Evolutionary conservation across 1,140 invertebrate genomes (phyloP).

Genomic region (Drosophila tropicalis): DNA sequence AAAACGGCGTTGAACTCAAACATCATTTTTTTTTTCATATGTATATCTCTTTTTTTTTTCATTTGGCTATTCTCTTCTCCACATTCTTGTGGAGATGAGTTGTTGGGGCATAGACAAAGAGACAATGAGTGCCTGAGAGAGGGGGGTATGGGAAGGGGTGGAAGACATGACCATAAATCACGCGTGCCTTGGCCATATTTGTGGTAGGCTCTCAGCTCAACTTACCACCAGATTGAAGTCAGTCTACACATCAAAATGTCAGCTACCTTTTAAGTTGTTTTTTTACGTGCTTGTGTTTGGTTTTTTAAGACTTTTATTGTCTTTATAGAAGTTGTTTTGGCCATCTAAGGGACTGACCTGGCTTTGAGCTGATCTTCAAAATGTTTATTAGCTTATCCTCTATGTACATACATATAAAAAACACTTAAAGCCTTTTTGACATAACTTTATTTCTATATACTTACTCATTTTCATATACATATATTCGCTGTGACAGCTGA

Average conservation of each 20-base stretch:
- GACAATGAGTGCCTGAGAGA: background rate
- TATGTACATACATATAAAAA: background rate
- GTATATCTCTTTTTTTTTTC: background rate
- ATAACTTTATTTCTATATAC: background rate
- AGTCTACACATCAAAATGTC: slow-evolving; percentile 54
- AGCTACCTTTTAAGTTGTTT: slow-evolving; percentile 56
- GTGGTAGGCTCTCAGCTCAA: slow-evolving; percentile 35
- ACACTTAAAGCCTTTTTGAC: slow-evolving; percentile 4
- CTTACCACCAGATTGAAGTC: slow-evolving; percentile 31
- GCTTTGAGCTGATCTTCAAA: slow-evolving; percentile 38
- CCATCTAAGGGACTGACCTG: slow-evolving; percentile 34
- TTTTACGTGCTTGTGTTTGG: slow-evolving; percentile 21
- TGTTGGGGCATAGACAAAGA: slow-evolving; percentile 3
- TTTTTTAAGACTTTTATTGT: slow-evolving; percentile 15
- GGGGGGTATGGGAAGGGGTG: background rate
- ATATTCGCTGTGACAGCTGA: background rate
- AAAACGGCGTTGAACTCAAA: slow-evolving; percentile 57
- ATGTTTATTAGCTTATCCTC: slow-evolving; percentile 26
- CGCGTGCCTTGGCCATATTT: slow-evolving; percentile 62
- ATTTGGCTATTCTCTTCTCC: slow-evolving; percentile 8
- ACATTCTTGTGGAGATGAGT: slow-evolving; percentile 45
- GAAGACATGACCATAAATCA: slow-evolving; percentile 55
- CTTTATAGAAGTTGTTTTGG: slow-evolving; percentile 45
- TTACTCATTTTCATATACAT: background rate
- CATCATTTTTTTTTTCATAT: slow-evolving; percentile 22